phyloP scores from a whole-genome alignment of 2,888 invertebrate genomes.

The Pammene fasciana region DNA sequence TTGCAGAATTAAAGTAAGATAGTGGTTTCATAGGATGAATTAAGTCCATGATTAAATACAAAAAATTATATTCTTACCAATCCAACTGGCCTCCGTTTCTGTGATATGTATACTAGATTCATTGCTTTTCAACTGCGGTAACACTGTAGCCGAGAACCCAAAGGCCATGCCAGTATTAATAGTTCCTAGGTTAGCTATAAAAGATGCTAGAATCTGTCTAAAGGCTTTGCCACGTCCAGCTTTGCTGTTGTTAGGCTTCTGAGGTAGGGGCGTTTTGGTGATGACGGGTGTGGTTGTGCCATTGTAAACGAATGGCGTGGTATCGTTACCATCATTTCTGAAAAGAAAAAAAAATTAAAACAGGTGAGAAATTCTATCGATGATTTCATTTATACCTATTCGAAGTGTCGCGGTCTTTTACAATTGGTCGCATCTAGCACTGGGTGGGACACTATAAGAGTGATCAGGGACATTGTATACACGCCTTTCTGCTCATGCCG shows the following conservation, averaged over 20 bases:
- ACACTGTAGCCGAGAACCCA: conserved; percentile 86
- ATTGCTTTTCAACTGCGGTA: conserved; percentile 82
- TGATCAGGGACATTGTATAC: too few relatives aligned
- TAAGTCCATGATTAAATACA: too few relatives aligned
- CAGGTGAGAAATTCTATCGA: too few relatives aligned
- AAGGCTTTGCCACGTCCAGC: conserved; percentile 74
- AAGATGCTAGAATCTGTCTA: conserved; percentile 84
- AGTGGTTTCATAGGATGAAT: too few relatives aligned
- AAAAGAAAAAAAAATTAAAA: conserved; percentile 44
- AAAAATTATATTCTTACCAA: conserved; percentile 75
- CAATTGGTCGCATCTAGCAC: too few relatives aligned
- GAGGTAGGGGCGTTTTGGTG: conserved; percentile 55
- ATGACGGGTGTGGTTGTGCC: conserved; percentile 57
- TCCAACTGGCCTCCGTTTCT: conserved; percentile 85
- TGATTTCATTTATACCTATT: too few relatives aligned
- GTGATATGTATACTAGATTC: conserved; percentile 80
- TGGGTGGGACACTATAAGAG: too few relatives aligned
- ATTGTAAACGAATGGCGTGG: conserved; percentile 73
- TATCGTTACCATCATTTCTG: conserved; percentile 72
- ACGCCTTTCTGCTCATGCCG: too few relatives aligned
- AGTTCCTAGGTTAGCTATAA: conserved; percentile 86
- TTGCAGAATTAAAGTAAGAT: too few relatives aligned
- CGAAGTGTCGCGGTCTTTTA: too few relatives aligned
- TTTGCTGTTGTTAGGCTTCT: conserved; percentile 57
- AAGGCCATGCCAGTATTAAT: conserved; percentile 88